These are phyloP conservation scores for Todiramphus chloris DNA, from an alignment of 2,113 vertebrate genomes.

Conservation along the genomic window DNA sequence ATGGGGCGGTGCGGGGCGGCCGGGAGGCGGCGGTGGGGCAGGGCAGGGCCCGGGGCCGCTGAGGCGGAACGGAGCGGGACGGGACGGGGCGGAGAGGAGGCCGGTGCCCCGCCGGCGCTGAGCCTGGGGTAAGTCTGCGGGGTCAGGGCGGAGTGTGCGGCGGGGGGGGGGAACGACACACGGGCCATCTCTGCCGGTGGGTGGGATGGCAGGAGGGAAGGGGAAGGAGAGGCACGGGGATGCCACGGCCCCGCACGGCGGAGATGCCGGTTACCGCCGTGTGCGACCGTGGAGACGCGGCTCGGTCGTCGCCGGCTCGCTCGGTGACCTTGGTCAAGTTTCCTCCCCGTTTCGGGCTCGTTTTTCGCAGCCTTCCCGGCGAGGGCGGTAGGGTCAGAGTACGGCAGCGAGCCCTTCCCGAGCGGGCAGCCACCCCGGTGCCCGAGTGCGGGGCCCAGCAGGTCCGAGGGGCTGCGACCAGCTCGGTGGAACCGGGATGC, in stretches of 20 bases:
- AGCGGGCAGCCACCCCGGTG: neutral
- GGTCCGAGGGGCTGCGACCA: neutral
- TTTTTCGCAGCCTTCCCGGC: neutral
- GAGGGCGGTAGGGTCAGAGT: neutral
- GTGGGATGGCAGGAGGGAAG: neutral
- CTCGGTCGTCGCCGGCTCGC: neutral
- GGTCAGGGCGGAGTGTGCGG: too few species aligned
- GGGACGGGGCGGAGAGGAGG: neutral
- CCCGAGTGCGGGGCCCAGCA: neutral
- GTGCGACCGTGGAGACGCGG: neutral
- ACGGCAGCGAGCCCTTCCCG: neutral
- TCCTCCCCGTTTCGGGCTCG: neutral
- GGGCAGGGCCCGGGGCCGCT: neutral
- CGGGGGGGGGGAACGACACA: too few species aligned
- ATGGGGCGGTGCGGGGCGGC: too few species aligned
- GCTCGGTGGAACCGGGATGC: neutral
- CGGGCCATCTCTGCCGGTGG: neutral
- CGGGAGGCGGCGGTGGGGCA: neutral
- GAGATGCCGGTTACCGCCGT: neutral
- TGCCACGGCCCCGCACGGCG: neutral
- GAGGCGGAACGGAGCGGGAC: neutral
- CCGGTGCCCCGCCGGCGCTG: conserved; percentile 34
- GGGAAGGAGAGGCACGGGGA: neutral
- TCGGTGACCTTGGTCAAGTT: conserved; percentile 47
- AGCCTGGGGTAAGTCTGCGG: neutral